These are phyloP conservation scores for Strigamia crassipes DNA, from an alignment of 2,888 invertebrate species.

Conservation along the genomic window DNA sequence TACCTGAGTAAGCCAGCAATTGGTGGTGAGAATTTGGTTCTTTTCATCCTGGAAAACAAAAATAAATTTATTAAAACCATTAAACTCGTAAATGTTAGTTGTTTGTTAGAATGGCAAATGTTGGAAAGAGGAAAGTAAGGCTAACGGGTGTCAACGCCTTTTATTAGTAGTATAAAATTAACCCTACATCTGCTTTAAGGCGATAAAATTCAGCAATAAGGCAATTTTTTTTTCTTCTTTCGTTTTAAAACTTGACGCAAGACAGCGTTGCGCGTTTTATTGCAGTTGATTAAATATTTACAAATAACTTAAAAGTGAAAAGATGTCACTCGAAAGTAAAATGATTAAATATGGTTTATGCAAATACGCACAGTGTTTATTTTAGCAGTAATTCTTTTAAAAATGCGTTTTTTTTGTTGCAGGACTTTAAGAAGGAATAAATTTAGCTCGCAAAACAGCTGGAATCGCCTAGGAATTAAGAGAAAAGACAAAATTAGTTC, in stretches of 20 bases:
- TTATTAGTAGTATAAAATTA: not conserved
- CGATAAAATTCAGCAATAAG: not conserved
- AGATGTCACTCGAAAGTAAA: too few species aligned
- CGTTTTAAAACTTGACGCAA: not conserved
- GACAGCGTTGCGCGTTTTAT: not conserved
- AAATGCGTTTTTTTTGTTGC: too few species aligned
- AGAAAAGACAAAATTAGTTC: not conserved
- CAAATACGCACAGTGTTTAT: too few species aligned
- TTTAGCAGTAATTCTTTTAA: too few species aligned
- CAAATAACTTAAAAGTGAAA: too few species aligned
- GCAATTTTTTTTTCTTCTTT: not conserved
- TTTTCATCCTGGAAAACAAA: constrained; percentile 73
- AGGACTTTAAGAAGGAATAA: not conserved
- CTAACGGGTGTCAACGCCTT: not conserved
- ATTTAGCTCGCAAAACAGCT: not conserved
- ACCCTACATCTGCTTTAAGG: not conserved
- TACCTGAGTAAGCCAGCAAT: constrained; percentile 81
- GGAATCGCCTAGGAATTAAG: not conserved
- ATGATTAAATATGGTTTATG: too few species aligned
- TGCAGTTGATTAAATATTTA: not conserved
- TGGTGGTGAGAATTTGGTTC: constrained; percentile 82
- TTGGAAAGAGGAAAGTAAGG: not conserved
- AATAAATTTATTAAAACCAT: constrained; percentile 33
- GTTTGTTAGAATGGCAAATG: not conserved
- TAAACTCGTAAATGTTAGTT: not conserved